Evolutionary conservation across 1,140 invertebrate genomes (phyloP).

Genomic region (Trypoxylus dichotomus): DNA sequence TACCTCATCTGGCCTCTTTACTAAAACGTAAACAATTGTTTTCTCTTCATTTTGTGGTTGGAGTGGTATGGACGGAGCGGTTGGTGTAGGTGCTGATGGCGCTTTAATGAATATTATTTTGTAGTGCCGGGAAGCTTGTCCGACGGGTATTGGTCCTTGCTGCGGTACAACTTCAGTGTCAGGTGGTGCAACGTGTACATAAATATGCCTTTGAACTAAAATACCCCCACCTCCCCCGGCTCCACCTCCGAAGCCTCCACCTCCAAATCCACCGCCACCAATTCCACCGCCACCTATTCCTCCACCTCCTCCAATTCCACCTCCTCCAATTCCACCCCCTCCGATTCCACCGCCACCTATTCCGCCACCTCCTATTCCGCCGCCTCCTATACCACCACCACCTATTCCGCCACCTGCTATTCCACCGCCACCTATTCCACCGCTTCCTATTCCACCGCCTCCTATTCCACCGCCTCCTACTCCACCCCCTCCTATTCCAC

Average conservation of each 20-base stretch:
- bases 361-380: background rate
- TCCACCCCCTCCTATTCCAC: background rate
- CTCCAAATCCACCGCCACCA: slow-evolving; percentile 16
- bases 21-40: slow-evolving; percentile 86
- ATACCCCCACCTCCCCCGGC: background rate
- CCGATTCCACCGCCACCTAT: background rate
- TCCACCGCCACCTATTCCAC: background rate
- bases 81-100: slow-evolving; percentile 73
- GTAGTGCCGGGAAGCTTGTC: slow-evolving; percentile 77
- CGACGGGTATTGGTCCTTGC: slow-evolving; percentile 56
- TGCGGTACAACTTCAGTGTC: slow-evolving; percentile 66
- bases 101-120: slow-evolving; percentile 90
- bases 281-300: background rate
- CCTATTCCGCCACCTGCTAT: slow-evolving; percentile 8
- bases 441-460: background rate
- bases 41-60: slow-evolving; percentile 80
- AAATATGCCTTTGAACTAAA: slow-evolving; percentile 31
- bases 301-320: background rate
- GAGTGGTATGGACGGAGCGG: slow-evolving; percentile 61
- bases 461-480: background rate
- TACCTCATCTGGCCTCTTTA: slow-evolving; percentile 81
- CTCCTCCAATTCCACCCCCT: slow-evolving; percentile 6
- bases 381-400: background rate
- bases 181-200: slow-evolving; percentile 60
- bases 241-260: slow-evolving; percentile 1